Evolutionary conservation across 2,113 vertebrate species (phyloP).

Genomic region (Neodon shergylaensis): DNA sequence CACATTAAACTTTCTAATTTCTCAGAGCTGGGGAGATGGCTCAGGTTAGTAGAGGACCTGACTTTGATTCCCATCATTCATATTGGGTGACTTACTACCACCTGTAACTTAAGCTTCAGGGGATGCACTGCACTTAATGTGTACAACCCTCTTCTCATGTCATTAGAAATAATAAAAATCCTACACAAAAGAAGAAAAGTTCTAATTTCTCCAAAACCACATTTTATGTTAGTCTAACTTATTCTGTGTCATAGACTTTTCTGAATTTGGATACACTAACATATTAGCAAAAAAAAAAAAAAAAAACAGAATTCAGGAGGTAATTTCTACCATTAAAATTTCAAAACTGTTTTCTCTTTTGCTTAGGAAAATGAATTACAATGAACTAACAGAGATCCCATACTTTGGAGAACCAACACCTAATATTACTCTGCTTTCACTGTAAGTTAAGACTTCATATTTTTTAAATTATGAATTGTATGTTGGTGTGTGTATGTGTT

Average conservation of each 20-base stretch:
- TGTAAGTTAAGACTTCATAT: conserved; percentile 91
- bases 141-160: neutral
- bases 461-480: conserved; percentile 56
- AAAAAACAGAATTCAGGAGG: conserved; percentile 32
- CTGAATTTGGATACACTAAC: conserved; percentile 36
- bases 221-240: conserved; percentile 35
- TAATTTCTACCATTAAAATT: conserved; percentile 54
- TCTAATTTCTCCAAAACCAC: neutral
- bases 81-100: too few relatives aligned
- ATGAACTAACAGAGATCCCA: conserved; percentile 92
- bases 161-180: neutral
- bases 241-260: conserved; percentile 40
- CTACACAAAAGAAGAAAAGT: neutral
- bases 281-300: conserved; percentile 29
- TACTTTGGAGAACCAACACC: conserved; percentile 92
- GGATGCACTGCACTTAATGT: neutral
- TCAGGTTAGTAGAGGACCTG: neutral
- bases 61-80: neutral
- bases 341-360: conserved; percentile 59
- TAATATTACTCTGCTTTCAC: conserved; percentile 93
- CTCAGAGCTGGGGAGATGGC: neutral
- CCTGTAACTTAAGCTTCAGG: neutral
- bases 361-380: conserved; percentile 96
- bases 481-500: neutral
- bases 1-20: conserved; percentile 45